Base-by-base conservation (phyloP, 2,888 invertebrate genomes). In the Pseudolycoriella hygida region DNA sequence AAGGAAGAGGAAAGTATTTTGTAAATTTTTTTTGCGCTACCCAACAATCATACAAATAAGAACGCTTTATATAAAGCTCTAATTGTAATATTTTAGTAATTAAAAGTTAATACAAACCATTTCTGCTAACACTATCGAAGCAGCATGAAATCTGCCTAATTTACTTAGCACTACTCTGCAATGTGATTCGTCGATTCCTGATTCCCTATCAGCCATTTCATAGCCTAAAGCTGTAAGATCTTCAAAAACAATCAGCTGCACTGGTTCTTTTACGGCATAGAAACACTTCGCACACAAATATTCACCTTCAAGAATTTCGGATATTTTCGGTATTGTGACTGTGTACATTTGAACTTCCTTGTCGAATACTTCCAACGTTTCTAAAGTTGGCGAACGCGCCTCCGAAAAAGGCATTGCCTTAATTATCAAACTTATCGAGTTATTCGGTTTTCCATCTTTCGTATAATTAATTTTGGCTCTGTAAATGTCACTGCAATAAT, bases 131-230 rank as follows among this genome's bases (percentile, higher is more conserved):
- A 69, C 65, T 46, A 72, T 65, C 1, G 73, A 72, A 12, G 67
- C 61, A 1, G 70, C 73, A 51, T 74, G 74, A 50, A 71, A 64
- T 47, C 60, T 64, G 1, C 68, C 74, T 50, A 74, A 55, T 50
- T 68, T 68, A 45, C 63, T 60, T 3, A 74, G 53, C 1, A 72
- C 66, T 41, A 70, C 47, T 30, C 62, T 54, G 47, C 66, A 65
- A 52, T 74, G 74, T 1, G 59, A 55, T 50, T 67, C 58, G 55
- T 74, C 72, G 25, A 75, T 58, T 2, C 74, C 73, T 25, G 56
- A 48, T 44, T 67, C 63, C n/a, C 73, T 63, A 41, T 68, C 64
- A 1, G 67, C 66, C 58, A 71, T 66, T 11, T 60, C 57, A 50
- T 62, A 75, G 10, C 71, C 72, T 32, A 61, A 53, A 1, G 61